Percentiles rank a stretch among this genome's conserved stretches.
These are phyloP conservation scores for Actias luna DNA, from an alignment of 2,888 invertebrate species.

Conservation along the genomic window DNA sequence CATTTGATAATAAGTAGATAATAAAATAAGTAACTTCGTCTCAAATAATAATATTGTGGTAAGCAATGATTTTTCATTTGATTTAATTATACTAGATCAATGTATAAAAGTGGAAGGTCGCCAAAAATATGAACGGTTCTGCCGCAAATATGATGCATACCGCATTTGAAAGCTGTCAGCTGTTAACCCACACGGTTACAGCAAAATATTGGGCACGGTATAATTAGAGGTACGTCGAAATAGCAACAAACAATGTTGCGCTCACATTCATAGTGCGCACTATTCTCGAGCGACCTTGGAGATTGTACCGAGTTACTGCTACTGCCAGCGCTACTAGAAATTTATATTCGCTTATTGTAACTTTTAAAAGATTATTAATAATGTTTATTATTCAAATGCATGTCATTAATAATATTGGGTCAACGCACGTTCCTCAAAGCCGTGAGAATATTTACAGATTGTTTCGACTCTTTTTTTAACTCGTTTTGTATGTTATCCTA, in stretches of 20 bases:
- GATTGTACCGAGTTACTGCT: slow-evolving; percentile 50
- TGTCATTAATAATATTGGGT: slow-evolving; percentile 1
- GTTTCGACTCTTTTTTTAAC: no score
- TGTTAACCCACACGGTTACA: slow-evolving; percentile 41
- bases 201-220: slow-evolving; percentile 48
- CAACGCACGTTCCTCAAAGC: background rate
- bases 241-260: slow-evolving; percentile 58
- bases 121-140: slow-evolving; percentile 14
- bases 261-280: slow-evolving; percentile 55
- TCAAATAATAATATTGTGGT: no score
- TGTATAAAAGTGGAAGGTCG: background rate
- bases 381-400: background rate
- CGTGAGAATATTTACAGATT: background rate
- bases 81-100: no score
- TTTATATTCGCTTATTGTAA: slow-evolving; percentile 24
- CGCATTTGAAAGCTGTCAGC: slow-evolving; percentile 50
- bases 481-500: no score
- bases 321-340: slow-evolving; percentile 32
- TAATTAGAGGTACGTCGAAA: slow-evolving; percentile 57
- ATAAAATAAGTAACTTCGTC: no score
- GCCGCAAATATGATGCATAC: slow-evolving; percentile 36
- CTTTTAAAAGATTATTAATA: background rate
- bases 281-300: slow-evolving; percentile 67
- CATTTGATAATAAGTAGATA: background rate
- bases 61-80: no score